Conservation (phyloP, 2,113 vertebrate species). For the Myanophis thanlyinensis region DNA sequence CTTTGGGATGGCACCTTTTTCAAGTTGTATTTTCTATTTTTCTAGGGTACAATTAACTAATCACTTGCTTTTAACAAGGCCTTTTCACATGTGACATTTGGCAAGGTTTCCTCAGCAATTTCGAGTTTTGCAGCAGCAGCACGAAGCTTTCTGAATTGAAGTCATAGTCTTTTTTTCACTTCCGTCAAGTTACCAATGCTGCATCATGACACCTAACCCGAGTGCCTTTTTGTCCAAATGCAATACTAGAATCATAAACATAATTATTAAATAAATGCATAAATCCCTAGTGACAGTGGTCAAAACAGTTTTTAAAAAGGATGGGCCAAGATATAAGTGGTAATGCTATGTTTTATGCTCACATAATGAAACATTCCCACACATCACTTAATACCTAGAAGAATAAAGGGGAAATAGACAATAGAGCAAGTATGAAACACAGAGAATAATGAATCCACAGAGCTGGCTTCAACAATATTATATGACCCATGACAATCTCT, state of each 20-base stretch:
- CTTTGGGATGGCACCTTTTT: slow-evolving; percentile 24
- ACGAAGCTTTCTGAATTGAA: neutral
- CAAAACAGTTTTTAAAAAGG: neutral
- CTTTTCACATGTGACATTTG: slow-evolving; percentile 11
- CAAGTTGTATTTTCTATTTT: slow-evolving; percentile 6
- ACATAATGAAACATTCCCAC: neutral
- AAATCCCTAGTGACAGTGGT: neutral
- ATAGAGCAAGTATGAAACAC: neutral
- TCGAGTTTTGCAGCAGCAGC: neutral
- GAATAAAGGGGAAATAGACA: neutral
- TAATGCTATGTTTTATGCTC: neutral
- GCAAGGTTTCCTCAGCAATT: neutral
- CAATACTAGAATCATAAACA: neutral
- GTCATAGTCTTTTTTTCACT: neutral
- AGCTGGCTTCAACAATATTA: neutral
- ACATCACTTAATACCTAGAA: neutral
- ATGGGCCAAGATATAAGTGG: neutral
- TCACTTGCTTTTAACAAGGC: slow-evolving; percentile 39
- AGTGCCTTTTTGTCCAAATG: neutral
- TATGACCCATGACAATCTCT: neutral
- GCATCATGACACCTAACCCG: neutral
- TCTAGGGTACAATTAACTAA: slow-evolving; percentile 10
- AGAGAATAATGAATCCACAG: neutral
- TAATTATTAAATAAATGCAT: neutral
- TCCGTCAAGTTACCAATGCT: neutral